Evolutionary conservation across 2,797 vertebrate genomes (phyloP), one percentile per base, ranked within the genome.

Genomic region (Pseudopleuronectes americanus): DNA sequence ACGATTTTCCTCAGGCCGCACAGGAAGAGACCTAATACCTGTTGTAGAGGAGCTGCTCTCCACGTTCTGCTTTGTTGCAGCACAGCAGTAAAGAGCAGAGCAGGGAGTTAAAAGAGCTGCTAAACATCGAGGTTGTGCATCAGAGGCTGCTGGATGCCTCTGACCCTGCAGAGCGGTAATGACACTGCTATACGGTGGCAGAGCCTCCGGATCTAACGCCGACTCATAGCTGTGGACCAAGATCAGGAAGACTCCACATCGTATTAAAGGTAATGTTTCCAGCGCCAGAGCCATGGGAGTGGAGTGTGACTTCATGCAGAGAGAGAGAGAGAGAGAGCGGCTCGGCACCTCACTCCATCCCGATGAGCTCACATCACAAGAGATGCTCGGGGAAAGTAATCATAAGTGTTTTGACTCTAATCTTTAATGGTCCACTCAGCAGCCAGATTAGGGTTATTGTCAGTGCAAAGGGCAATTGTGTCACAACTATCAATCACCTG

Each of bases 161-260:
- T 76, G 80, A 88, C 61, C 85, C 81, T 78, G 82, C 87, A 61
- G 64, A 84, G 79, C 55, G 1, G 77, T 86, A 83, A 92, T 80
- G 86, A 86, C 84, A 66, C 52, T 0, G 71, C 84, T 84, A 73
- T 81, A 61, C 85, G 85, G 81, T 41, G 76, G 78, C 59, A 10
- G 76, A 79, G 72, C 66, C 68, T 79, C 45, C 51, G 69, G 55
- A 71, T 81, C 72, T 65, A 66, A 83, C 68, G 8, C 8, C 2
- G 80, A 89, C 86, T 80, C 88, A 91, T 80, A 80, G 88, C 87
- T 77, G 62, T 81, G 88, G 85, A 80, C 76, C 70, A 67, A 71
- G 80, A 88, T 72, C 84, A 33, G 67, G 71, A 81, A 31, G 84
- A 79, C 77, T 80, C 68, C 52, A 84, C 83, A 84, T 66, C 77